Evolutionary conservation across 2,888 invertebrate species (phyloP).

Genomic region (Miltochrista miniata): DNA sequence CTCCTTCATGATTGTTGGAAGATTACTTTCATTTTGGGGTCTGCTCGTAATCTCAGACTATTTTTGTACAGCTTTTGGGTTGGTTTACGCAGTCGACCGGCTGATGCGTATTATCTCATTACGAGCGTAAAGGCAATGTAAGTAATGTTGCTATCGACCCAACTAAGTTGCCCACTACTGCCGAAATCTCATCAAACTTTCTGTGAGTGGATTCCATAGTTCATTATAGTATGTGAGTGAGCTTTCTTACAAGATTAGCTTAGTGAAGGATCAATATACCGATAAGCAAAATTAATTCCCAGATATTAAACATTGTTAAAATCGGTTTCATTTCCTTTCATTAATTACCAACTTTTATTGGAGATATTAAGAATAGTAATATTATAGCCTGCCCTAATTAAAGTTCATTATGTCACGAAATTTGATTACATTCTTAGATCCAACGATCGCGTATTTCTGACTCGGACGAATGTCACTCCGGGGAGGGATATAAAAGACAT

Average conservation of each 20-base stretch:
- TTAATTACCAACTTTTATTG: no score
- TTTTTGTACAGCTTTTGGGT: slow-evolving; percentile 50
- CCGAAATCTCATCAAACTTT: slow-evolving; percentile 13
- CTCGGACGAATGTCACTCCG: slow-evolving; percentile 24
- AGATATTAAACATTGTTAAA: no score
- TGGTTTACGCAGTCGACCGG: slow-evolving; percentile 32
- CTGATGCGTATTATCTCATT: slow-evolving; percentile 58
- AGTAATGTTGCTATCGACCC: slow-evolving; percentile 40
- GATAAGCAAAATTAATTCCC: neutral
- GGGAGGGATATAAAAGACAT: slow-evolving; percentile 27
- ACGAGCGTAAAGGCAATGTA: slow-evolving; percentile 40
- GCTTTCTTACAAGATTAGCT: neutral
- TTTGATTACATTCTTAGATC: slow-evolving; percentile 26
- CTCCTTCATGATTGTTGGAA: slow-evolving; percentile 57
- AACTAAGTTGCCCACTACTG: slow-evolving; percentile 16
- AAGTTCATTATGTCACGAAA: slow-evolving; percentile 9
- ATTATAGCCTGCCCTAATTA: neutral
- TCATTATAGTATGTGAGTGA: neutral
- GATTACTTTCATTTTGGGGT: slow-evolving; percentile 60
- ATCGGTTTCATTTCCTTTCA: no score
- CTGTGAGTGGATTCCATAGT: slow-evolving; percentile 9
- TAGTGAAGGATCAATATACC: neutral
- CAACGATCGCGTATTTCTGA: slow-evolving; percentile 23
- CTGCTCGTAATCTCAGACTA: slow-evolving; percentile 52
- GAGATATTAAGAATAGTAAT: neutral